These are phyloP conservation scores for Autographa gamma DNA, from an alignment of 2,888 invertebrate genomes.

Conservation along the genomic window DNA sequence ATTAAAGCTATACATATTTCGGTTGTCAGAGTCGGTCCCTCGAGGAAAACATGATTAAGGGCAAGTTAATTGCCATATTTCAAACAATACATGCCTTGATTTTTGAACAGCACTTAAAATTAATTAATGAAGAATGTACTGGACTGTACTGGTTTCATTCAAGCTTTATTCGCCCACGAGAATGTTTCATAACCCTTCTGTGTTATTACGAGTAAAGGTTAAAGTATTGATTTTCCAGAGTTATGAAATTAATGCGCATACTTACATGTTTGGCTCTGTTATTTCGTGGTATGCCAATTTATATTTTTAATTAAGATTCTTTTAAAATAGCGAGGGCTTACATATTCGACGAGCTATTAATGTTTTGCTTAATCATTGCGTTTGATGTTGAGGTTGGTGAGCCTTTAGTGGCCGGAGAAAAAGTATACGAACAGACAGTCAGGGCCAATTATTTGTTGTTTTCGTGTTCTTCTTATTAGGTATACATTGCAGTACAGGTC, in stretches of 20 bases:
- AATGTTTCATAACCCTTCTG: conserved; percentile 23
- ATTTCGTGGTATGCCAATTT: conserved; percentile 46
- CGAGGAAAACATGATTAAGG: not conserved
- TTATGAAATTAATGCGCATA: conserved; percentile 45
- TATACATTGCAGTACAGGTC: not conserved
- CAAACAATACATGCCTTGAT: not conserved
- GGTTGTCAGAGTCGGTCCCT: not conserved
- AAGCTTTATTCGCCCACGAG: not conserved
- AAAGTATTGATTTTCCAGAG: conserved; percentile 45
- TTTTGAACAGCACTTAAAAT: not conserved
- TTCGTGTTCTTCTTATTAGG: not conserved
- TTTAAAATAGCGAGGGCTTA: conserved; percentile 32
- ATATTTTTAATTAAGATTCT: conserved; percentile 51
- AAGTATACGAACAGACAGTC: not conserved
- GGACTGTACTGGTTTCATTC: not conserved
- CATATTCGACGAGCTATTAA: conserved; percentile 30
- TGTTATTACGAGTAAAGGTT: conserved; percentile 29
- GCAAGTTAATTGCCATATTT: not conserved
- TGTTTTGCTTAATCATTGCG: conserved; percentile 35
- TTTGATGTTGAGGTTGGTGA: conserved; percentile 19
- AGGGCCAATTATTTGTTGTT: not conserved
- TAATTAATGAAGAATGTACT: not conserved
- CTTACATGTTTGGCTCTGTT: conserved; percentile 40
- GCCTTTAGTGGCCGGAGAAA: not conserved
- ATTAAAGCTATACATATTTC: not conserved